Base-by-base conservation (phyloP, 2,113 vertebrate species). In the Chloropsis hardwickii region DNA sequence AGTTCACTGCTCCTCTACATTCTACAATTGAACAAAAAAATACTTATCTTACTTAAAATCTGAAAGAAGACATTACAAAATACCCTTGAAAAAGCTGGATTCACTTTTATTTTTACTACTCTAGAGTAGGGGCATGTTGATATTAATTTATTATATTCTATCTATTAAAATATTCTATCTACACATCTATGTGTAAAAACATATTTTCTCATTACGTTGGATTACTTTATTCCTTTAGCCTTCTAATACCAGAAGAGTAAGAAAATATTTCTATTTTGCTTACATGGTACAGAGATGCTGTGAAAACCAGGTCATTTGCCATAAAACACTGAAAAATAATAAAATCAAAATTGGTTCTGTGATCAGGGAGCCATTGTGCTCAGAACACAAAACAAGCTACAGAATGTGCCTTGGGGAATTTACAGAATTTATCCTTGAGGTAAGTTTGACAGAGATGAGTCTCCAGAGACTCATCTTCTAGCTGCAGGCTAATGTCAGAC, bases 101-200 rank as follows among this genome's bases (percentile, higher is more conserved):
- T 45, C 5, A 33, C 11, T 45, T 61, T 40, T 27, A 16, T 10
- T 58, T 56, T 74, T 27, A 60, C 2, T 61, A 2, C 4, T 61
- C 1, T 50, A 58, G 4, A 61, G 7, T 3, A 35, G 40, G 9
- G 4, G 0, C 11, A 48, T 24, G 1, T n/a, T 58, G 31, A 4
- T 56, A 64, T 90, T 71, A 50, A 61, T 17, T 22, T 20, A n/a
- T 16, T 19, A 29, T 19, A 16, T 28, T n/a, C 23, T 33, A 10
- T 56, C 50, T 56, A 29, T 65, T n/a, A 19, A 65, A 13, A 40
- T 16, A 40, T 29, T 14, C 9, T 81, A 44, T 23, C 27, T n/a
- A 39, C 4, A 3, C 14, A 14, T 37, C 7, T 66, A 6, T 58
- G 12, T 42, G 6, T 39, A 69, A 7, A 57, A 62, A 53, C 2